These are phyloP conservation scores for Brachyhypopomus gauderio DNA, from an alignment of 2,113 vertebrate genomes.

Conservation along the genomic window DNA sequence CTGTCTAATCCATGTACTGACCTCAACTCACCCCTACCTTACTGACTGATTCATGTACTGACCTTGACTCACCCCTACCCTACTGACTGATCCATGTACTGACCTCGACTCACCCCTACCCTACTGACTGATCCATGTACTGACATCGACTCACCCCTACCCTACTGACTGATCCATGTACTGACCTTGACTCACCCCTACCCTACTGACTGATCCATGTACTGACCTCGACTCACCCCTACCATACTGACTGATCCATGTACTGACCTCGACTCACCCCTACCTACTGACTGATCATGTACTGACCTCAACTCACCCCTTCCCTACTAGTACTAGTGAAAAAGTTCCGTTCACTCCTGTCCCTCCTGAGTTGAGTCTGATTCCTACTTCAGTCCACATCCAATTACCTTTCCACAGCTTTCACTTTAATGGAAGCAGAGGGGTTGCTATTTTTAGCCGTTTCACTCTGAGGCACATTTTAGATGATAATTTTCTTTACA, in stretches of 20 bases:
- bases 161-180: no score
- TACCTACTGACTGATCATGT: background rate
- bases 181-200: no score
- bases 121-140: no score
- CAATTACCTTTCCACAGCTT: conserved; percentile 20
- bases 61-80: no score
- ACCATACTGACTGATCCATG: background rate
- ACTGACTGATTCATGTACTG: no score
- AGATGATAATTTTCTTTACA: background rate
- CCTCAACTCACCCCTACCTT: no score
- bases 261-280: conserved; percentile 42
- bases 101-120: no score
- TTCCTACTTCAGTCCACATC: conserved; percentile 29
- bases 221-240: conserved; percentile 39
- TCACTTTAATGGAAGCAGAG: background rate
- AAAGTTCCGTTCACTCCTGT: conserved; percentile 1
- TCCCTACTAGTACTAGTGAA: no score
- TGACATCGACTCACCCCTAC: no score
- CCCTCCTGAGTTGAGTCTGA: conserved; percentile 16
- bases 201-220: background rate
- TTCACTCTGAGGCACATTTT: background rate
- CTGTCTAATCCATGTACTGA: conserved; percentile 24
- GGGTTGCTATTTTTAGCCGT: background rate
- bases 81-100: no score
- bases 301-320: conserved; percentile 41